Evolutionary conservation across 2,113 vertebrate species (phyloP).

Genomic region (Gobiocypris rarus): DNA sequence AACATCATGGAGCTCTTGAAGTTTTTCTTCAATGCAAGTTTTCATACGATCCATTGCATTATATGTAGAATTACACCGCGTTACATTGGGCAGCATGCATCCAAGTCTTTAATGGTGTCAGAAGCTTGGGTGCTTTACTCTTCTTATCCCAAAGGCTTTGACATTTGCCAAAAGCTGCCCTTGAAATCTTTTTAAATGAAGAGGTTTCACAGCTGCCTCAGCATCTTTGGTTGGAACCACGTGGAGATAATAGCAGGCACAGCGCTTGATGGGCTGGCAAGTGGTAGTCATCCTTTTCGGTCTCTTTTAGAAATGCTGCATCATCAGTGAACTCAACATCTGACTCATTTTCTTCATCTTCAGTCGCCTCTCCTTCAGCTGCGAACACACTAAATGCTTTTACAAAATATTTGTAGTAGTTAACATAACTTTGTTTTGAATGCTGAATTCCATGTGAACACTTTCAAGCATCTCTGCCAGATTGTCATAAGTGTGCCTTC

Average conservation of each 20-base stretch:
- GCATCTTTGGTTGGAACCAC: background rate
- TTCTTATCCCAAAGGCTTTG: background rate
- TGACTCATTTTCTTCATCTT: background rate
- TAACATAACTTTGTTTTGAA: constrained; percentile 15
- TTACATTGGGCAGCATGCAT: background rate
- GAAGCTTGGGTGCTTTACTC: background rate
- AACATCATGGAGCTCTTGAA: background rate
- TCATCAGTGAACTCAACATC: background rate
- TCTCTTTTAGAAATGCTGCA: background rate
- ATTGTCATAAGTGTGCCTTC: background rate
- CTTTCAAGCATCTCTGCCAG: constrained; percentile 12
- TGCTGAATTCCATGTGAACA: background rate
- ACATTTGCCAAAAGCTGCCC: background rate
- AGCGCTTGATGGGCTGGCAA: background rate
- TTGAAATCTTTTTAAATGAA: background rate
- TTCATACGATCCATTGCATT: background rate
- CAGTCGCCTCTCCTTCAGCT: background rate
- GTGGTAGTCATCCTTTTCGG: background rate
- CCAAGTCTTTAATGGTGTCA: background rate
- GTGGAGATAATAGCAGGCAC: background rate
- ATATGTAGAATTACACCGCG: background rate
- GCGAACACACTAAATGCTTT: background rate
- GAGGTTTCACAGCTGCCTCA: background rate
- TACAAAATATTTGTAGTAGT: constrained; percentile 5
- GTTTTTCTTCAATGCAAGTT: background rate